Evolutionary conservation across 2,113 vertebrate genomes (phyloP).

Genomic region (Syngnathus typhle): DNA sequence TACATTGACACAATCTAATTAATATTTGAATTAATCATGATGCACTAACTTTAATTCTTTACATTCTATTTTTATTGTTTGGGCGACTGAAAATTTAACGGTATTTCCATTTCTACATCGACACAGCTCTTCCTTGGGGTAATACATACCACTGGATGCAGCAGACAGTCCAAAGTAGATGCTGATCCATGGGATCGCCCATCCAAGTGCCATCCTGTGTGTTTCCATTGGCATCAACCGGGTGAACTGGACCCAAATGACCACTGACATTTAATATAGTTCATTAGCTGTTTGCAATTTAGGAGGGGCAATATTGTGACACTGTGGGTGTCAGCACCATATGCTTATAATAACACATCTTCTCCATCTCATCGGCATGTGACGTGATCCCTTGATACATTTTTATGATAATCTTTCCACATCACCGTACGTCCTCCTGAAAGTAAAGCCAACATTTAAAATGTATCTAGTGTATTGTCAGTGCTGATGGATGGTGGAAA

Average conservation of each 20-base stretch:
- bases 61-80: not conserved
- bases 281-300: slow-evolving; percentile 37
- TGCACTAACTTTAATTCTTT: not conserved
- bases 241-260: slow-evolving; percentile 1
- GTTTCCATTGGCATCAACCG: slow-evolving; percentile 7
- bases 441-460: slow-evolving; percentile 5
- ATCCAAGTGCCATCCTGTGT: slow-evolving; percentile 32
- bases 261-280: slow-evolving; percentile 28
- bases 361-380: not conserved
- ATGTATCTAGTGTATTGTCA: not conserved
- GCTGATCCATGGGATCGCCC: slow-evolving; percentile 46
- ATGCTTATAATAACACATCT: slow-evolving; percentile 23
- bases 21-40: too few relatives aligned
- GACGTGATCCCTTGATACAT: not conserved
- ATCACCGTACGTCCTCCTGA: not conserved
- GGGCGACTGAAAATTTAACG: not conserved
- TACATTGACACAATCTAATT: too few relatives aligned
- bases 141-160: slow-evolving; percentile 32
- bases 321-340: slow-evolving; percentile 25
- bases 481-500: not conserved
- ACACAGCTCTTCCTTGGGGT: not conserved
- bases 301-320: slow-evolving; percentile 32
- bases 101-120: not conserved
- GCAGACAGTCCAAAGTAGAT: slow-evolving; percentile 31
- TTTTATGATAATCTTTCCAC: not conserved